Conservation (phyloP, 35 echinoderm and acorn worm genomes). For the Patiria miniata region DNA sequence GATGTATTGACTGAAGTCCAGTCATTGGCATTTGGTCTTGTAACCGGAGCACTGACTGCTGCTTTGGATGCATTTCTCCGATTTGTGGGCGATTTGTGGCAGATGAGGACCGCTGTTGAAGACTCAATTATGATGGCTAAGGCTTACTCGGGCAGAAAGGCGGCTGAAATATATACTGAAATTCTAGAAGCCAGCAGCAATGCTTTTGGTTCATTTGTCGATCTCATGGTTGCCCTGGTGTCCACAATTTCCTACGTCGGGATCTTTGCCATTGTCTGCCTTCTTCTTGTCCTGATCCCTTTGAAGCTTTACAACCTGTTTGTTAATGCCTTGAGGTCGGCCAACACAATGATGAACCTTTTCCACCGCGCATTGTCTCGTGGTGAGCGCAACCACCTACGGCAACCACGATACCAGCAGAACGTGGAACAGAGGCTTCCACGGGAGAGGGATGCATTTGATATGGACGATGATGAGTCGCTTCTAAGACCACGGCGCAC, state of each 20-base stretch:
- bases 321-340: slow-evolving; percentile 28
- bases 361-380: slow-evolving; percentile 3
- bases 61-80: not conserved
- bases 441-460: not conserved
- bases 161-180: not conserved
- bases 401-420: not conserved
- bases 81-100: not conserved
- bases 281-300: not conserved
- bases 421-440: not conserved
- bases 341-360: not conserved
- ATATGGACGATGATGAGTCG: not conserved
- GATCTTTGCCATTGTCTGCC: not conserved
- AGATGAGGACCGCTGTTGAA: not conserved
- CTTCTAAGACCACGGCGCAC: not conserved
- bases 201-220: not conserved
- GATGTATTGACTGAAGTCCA: not conserved
- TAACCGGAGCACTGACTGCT: not conserved
- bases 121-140: not conserved
- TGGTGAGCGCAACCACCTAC: not conserved
- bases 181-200: not conserved
- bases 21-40: not conserved
- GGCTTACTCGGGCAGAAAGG: not conserved
- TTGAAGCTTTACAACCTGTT: not conserved
- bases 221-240: not conserved
- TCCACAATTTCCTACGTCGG: not conserved